These are phyloP conservation scores for Drosophila niveifrons DNA, from an alignment of 2,888 invertebrate species.

Conservation along the genomic window DNA sequence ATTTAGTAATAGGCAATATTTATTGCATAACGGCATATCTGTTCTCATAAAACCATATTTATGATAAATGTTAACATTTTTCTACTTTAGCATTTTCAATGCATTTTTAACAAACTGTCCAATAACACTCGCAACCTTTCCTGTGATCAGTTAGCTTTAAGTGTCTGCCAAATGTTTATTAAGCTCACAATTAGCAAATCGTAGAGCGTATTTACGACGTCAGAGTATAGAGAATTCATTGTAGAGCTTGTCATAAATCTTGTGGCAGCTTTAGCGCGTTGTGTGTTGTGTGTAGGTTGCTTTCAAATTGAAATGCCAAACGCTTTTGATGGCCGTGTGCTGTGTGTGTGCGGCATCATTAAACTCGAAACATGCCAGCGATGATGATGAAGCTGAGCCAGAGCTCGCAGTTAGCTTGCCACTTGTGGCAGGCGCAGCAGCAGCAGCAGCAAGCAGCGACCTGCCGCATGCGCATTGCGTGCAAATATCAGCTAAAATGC, in stretches of 20 bases:
- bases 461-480: constrained; percentile 66
- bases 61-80: too few relatives aligned
- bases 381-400: constrained; percentile 35
- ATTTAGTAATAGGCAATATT: too few relatives aligned
- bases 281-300: constrained; percentile 51
- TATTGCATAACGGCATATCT: too few relatives aligned
- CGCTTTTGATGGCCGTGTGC: constrained; percentile 65
- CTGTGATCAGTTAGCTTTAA: too few relatives aligned
- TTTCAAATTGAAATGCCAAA: constrained; percentile 77
- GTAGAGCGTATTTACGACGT: neutral
- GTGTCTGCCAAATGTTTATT: neutral
- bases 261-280: constrained; percentile 13
- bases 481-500: constrained; percentile 69
- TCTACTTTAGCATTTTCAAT: too few relatives aligned
- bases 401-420: constrained; percentile 44
- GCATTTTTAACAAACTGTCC: too few relatives aligned
- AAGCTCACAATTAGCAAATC: neutral
- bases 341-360: constrained; percentile 70
- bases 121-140: too few relatives aligned
- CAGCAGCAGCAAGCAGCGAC: constrained; percentile 17
- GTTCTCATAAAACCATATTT: too few relatives aligned
- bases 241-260: neutral
- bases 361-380: constrained; percentile 56
- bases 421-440: constrained; percentile 22
- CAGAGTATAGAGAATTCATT: constrained; percentile 43